Percentiles rank a stretch among this genome's conserved stretches.
Evolutionary conservation across 2,797 vertebrate genomes (phyloP).

Genomic region (Tokudaia muenninki): DNA sequence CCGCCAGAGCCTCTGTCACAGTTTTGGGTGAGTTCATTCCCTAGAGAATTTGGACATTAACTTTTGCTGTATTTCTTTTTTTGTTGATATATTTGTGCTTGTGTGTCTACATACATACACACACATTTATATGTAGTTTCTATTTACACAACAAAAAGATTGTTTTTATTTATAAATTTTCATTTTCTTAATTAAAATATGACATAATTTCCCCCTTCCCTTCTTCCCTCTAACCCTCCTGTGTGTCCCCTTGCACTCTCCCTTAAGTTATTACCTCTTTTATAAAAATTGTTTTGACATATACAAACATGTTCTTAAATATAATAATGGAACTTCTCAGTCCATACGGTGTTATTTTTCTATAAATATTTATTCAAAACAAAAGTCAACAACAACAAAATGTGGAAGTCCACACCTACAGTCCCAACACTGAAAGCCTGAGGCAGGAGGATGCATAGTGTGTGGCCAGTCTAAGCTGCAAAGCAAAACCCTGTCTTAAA

Average conservation of each 20-base stretch:
- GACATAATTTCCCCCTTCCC: neutral
- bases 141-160: neutral
- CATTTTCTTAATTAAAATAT: neutral
- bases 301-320: neutral
- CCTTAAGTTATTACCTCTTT: neutral
- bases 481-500: neutral
- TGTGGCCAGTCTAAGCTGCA: neutral
- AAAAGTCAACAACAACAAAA: neutral
- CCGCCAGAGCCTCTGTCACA: conserved; percentile 90
- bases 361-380: neutral
- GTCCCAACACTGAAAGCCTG: neutral
- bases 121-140: neutral
- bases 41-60: neutral
- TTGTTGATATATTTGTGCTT: neutral
- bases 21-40: conserved; percentile 89
- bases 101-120: neutral
- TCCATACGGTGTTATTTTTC: neutral
- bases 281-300: neutral
- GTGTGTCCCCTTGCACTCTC: neutral
- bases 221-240: neutral
- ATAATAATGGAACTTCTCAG: neutral
- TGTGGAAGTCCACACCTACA: no score
- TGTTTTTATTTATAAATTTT: neutral
- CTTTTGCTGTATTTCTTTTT: conserved; percentile 5
- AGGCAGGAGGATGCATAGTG: neutral